Evolutionary conservation across 2,113 vertebrate species (phyloP).

Genomic region (Apteryx mantelli): DNA sequence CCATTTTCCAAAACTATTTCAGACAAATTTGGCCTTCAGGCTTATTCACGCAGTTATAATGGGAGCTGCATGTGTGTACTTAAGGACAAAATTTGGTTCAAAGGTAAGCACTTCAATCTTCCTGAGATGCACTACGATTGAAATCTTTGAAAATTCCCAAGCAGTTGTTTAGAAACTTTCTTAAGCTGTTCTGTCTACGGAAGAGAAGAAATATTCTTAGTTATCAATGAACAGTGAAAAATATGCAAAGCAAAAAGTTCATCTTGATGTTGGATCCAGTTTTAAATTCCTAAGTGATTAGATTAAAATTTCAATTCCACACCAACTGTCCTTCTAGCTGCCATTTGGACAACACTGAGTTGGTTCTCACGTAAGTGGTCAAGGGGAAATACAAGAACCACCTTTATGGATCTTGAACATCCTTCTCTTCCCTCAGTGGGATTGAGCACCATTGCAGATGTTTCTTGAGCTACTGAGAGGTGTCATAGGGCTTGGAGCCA

Average conservation of each 20-base stretch:
- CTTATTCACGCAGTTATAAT: neutral
- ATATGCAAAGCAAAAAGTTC: neutral
- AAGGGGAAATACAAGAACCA: neutral
- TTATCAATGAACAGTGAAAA: neutral
- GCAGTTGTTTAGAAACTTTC: neutral
- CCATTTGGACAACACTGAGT: neutral
- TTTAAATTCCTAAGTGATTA: neutral
- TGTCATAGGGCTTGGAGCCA: neutral
- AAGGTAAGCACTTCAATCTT: neutral
- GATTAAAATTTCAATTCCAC: neutral
- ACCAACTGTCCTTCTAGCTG: neutral
- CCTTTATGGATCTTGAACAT: neutral
- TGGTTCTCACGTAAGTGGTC: neutral
- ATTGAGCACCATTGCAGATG: neutral
- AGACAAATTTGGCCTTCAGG: neutral
- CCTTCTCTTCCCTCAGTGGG: neutral
- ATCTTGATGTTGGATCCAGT: neutral
- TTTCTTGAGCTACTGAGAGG: neutral
- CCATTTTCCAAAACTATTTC: slow-evolving; percentile 10
- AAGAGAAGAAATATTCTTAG: neutral
- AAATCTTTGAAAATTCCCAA: neutral
- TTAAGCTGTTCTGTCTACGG: neutral
- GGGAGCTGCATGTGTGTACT: neutral
- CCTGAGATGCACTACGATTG: neutral
- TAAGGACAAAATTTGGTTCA: neutral